Conservation (phyloP, 2,888 invertebrate species). For the Cyaniris semiargus region DNA sequence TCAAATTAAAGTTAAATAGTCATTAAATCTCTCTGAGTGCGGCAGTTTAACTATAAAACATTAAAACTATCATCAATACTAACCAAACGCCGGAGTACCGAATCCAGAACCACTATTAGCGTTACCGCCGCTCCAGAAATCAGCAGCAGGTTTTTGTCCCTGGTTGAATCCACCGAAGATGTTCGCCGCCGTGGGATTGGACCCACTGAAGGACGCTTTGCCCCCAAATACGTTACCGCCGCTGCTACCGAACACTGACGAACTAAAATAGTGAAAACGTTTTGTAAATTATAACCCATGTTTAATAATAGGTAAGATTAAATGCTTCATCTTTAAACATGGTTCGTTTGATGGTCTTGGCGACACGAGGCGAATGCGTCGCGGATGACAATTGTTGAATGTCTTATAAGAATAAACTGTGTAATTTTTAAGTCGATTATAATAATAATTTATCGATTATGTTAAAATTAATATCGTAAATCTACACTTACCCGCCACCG, state of each 20-base stretch:
- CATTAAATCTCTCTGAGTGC: too few relatives aligned
- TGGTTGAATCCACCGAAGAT: conserved; percentile 66
- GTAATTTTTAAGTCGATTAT: neutral
- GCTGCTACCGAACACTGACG: conserved; percentile 59
- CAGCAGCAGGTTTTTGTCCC: conserved; percentile 56
- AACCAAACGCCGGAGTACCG: conserved; percentile 49
- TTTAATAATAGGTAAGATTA: too few relatives aligned
- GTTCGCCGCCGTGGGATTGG: conserved; percentile 55
- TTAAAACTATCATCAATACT: too few relatives aligned
- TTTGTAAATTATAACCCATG: neutral
- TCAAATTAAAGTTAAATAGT: too few relatives aligned
- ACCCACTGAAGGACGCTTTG: conserved; percentile 63
- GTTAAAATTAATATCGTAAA: neutral
- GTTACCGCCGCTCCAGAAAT: conserved; percentile 61
- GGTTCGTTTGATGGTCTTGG: too few relatives aligned
- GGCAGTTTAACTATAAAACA: too few relatives aligned
- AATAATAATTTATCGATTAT: neutral
- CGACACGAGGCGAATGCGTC: too few relatives aligned
- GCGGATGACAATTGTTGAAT: too few relatives aligned
- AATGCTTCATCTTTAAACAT: too few relatives aligned
- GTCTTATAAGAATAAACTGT: neutral
- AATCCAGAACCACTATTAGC: conserved; percentile 52
- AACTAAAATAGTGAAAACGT: conserved; percentile 43
- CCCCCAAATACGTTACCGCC: conserved; percentile 63
- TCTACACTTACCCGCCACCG: conserved; percentile 57